Evolutionary conservation across 2,888 invertebrate species (phyloP).

Genomic region (Onthophagus sagittarius): DNA sequence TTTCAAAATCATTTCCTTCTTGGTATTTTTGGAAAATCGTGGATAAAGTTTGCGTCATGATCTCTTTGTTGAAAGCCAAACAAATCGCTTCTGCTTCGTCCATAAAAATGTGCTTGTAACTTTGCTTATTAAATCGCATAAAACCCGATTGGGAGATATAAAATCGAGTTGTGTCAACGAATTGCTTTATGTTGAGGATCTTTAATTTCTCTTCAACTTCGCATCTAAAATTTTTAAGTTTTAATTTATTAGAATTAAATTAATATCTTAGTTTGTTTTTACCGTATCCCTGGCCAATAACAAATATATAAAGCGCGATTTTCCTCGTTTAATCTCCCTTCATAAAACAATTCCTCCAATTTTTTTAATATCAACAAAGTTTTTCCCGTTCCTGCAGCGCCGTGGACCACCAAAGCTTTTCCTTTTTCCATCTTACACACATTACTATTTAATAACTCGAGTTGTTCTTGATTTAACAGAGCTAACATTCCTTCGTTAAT

Average conservation of each 20-base stretch:
- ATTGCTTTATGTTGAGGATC: constrained; percentile 33
- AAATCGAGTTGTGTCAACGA: constrained; percentile 41
- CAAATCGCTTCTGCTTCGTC: constrained; percentile 45
- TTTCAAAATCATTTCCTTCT: constrained; percentile 36
- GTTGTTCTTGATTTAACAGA: constrained; percentile 42
- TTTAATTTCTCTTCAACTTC: constrained; percentile 39
- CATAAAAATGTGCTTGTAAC: constrained; percentile 45
- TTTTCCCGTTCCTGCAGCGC: constrained; percentile 47
- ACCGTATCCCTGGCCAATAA: constrained; percentile 46
- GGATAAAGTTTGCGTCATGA: constrained; percentile 36
- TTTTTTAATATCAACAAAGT: constrained; percentile 43
- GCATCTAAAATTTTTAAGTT: constrained; percentile 29
- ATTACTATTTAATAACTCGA: constrained; percentile 36
- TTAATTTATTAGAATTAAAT: no score
- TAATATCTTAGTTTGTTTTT: no score
- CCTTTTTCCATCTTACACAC: constrained; percentile 31
- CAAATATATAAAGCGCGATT: constrained; percentile 44
- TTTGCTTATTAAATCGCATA: constrained; percentile 34
- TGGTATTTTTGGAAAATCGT: constrained; percentile 37
- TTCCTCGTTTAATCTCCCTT: constrained; percentile 37
- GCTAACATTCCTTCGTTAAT: constrained; percentile 41
- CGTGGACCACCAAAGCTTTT: constrained; percentile 41
- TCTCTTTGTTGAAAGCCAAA: constrained; percentile 38
- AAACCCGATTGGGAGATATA: constrained; percentile 40
- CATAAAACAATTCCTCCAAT: constrained; percentile 39